Percentiles rank a stretch among this genome's conserved stretches.
Evolutionary conservation across 2,113 vertebrate species (phyloP).

Genomic region (Circaetus gallicus): DNA sequence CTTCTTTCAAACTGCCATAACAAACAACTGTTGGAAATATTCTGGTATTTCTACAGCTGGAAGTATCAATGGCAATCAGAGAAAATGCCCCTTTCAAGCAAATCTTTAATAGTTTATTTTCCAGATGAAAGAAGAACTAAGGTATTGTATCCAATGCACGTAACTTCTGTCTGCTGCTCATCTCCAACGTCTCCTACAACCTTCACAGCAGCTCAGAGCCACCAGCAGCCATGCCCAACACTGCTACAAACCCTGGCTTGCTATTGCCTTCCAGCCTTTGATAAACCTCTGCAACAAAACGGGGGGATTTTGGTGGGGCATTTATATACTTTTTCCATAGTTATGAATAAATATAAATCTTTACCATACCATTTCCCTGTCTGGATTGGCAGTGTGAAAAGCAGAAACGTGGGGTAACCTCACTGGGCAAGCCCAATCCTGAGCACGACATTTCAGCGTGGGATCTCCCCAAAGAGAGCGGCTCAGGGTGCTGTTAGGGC

Average conservation of each 20-base stretch:
- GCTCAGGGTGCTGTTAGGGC: background rate
- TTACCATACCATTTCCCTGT: background rate
- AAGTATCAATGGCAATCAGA: background rate
- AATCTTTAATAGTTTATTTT: background rate
- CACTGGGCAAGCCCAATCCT: background rate
- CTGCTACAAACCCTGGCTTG: background rate
- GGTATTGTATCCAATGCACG: background rate
- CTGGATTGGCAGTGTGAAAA: background rate
- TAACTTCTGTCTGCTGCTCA: background rate
- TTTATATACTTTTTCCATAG: background rate
- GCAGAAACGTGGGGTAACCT: background rate
- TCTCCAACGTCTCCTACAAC: background rate
- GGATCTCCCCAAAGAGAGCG: background rate
- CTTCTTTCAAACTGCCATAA: background rate
- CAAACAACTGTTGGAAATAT: background rate
- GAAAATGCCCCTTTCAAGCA: background rate
- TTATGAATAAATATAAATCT: background rate
- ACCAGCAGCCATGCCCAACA: background rate
- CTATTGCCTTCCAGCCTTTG: background rate
- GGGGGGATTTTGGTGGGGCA: background rate
- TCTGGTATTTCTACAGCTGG: background rate
- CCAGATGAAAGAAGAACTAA: background rate
- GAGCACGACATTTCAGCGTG: fast-evolving
- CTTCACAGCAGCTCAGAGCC: background rate
- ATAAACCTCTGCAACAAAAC: background rate